A percentile compares a stretch with the other conserved stretches of the same genome.
phyloP scores from a whole-genome alignment of 2,113 vertebrate genomes.

The Riparia riparia region DNA sequence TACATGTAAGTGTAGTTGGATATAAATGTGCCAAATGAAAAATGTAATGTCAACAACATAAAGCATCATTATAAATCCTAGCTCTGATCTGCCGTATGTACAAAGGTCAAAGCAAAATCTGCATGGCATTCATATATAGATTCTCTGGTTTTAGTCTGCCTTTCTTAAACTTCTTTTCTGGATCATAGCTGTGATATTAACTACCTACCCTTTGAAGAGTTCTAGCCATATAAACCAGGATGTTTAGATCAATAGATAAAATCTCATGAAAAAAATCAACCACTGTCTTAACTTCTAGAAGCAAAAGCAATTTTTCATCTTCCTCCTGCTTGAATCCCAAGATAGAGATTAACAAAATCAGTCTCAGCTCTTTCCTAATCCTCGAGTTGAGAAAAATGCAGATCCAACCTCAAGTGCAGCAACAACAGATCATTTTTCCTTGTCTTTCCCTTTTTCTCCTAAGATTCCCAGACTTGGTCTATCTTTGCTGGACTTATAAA shows the following conservation, averaged over 20 bases:
- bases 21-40: neutral
- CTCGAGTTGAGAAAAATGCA: neutral
- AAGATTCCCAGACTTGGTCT: neutral
- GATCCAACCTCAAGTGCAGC: neutral
- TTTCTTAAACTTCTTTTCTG: neutral
- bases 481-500: neutral
- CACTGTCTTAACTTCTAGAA: neutral
- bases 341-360: neutral
- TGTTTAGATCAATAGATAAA: neutral
- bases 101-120: neutral
- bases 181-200: neutral
- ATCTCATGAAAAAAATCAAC: neutral
- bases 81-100: neutral
- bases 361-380: neutral
- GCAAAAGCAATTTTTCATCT: neutral
- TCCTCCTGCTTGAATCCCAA: neutral
- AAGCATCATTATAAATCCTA: neutral
- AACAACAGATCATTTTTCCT: neutral
- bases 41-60: neutral
- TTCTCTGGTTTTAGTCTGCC: neutral
- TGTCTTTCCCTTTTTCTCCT: neutral
- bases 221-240: neutral
- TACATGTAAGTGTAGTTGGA: neutral
- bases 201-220: neutral
- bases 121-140: neutral